These are phyloP conservation scores for Himantopus leucocephalus DNA, from an alignment of 2,113 vertebrate genomes.

Conservation along the genomic window DNA sequence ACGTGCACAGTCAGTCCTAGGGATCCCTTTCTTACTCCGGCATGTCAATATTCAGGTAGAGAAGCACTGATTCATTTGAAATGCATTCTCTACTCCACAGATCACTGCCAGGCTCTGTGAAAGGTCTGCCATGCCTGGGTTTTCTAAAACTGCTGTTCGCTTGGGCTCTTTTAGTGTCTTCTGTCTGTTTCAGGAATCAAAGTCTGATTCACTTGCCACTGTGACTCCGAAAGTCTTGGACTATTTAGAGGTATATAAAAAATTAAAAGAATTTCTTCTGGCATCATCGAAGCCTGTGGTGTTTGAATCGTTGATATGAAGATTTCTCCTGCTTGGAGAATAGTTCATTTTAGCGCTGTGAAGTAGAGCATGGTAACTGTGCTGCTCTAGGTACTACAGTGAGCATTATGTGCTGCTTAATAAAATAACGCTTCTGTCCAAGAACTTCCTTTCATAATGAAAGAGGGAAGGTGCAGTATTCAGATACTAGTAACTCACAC, in stretches of 20 bases:
- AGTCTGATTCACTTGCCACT: neutral
- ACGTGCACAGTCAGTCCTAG: neutral
- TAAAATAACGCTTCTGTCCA: neutral
- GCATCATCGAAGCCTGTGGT: neutral
- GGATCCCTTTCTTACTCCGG: neutral
- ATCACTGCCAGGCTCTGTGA: neutral
- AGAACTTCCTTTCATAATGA: neutral
- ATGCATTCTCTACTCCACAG: neutral
- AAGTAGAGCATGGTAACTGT: constrained; percentile 32
- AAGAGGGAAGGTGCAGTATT: neutral
- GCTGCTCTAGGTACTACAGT: neutral
- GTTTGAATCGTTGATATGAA: constrained; percentile 31
- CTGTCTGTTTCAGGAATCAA: neutral
- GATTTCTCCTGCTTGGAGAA: constrained; percentile 2
- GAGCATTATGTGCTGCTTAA: neutral
- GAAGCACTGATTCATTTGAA: neutral
- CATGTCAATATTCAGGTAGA: neutral
- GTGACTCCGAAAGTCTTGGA: neutral
- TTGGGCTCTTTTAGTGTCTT: neutral
- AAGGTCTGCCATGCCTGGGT: neutral
- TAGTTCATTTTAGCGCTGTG: constrained; percentile 13
- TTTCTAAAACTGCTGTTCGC: neutral
- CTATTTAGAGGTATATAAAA: neutral
- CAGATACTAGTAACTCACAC: neutral
- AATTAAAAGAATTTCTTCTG: neutral